phyloP scores from a whole-genome alignment of 2,113 vertebrate genomes.

The Brachionichthys hirsutus region DNA sequence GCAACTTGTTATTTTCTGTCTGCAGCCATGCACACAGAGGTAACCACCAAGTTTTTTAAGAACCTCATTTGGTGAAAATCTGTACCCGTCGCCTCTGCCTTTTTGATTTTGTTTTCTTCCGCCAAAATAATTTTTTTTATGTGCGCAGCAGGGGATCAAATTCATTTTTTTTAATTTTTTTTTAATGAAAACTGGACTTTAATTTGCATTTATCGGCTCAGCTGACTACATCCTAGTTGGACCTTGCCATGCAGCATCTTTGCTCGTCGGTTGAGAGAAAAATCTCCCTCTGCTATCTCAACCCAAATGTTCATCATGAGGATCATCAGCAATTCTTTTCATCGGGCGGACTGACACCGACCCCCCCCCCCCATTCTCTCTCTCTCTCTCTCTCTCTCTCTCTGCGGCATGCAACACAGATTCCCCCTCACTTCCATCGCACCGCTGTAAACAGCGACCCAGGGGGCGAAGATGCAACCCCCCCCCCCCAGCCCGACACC shows the following conservation, averaged over 20 bases:
- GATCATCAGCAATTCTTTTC: slow-evolving; percentile 68
- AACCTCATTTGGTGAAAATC: slow-evolving; percentile 14
- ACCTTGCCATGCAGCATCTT: slow-evolving; percentile 20
- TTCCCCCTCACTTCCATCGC: slow-evolving; percentile 42
- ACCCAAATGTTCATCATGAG: slow-evolving; percentile 56
- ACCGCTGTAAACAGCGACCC: slow-evolving; percentile 44
- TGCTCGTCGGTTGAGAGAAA: slow-evolving; percentile 13
- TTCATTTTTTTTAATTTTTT: slow-evolving; percentile 10
- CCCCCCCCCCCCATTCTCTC: slow-evolving; percentile 20
- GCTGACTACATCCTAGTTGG: slow-evolving; percentile 16
- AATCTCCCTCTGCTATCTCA: slow-evolving; percentile 32
- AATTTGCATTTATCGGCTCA: slow-evolving; percentile 26
- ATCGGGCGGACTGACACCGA: slow-evolving; percentile 38
- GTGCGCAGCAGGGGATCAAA: neutral
- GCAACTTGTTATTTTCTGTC: slow-evolving; percentile 62
- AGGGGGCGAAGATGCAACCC: slow-evolving; percentile 70
- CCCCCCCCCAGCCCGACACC: slow-evolving; percentile 38
- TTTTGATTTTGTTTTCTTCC: neutral
- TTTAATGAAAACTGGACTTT: slow-evolving; percentile 12
- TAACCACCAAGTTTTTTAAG: too few species aligned
- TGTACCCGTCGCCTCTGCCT: neutral
- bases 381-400: slow-evolving; percentile 42
- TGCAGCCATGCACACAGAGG: slow-evolving; percentile 32
- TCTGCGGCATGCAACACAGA: slow-evolving; percentile 64
- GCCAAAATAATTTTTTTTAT: neutral